A percentile compares a stretch with the other conserved stretches of the same genome.
phyloP scores from a whole-genome alignment of 2,888 invertebrate species.

The Meteorus cinctellus region DNA sequence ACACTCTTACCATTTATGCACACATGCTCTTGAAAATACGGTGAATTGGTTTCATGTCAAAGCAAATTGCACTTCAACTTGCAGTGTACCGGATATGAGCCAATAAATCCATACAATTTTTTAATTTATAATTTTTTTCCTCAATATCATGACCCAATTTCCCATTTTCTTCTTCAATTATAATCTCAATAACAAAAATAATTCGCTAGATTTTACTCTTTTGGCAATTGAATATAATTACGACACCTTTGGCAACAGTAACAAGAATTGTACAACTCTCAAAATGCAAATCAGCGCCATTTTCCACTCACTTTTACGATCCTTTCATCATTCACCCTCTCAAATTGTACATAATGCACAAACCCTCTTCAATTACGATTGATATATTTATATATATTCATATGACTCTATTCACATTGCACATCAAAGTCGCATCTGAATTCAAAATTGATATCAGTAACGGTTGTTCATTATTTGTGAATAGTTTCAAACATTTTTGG shows the following conservation, averaged over 20 bases:
- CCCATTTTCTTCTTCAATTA: not conserved
- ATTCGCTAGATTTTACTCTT: not conserved
- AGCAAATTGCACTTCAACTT: constrained; percentile 13
- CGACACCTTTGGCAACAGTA: not conserved
- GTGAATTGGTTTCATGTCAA: constrained; percentile 17
- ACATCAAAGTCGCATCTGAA: constrained; percentile 7
- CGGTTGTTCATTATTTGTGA: not conserved
- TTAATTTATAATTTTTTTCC: not conserved
- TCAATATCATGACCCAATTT: constrained; percentile 1
- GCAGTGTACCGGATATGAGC: not conserved
- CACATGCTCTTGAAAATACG: not conserved
- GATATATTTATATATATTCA: not conserved
- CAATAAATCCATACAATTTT: not conserved
- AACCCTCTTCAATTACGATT: not conserved
- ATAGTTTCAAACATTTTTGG: not conserved
- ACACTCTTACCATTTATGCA: constrained; percentile 4
- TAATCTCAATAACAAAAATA: not conserved
- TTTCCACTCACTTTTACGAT: constrained; percentile 57
- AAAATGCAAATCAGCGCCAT: constrained; percentile 62
- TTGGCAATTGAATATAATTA: not conserved
- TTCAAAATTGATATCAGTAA: not conserved
- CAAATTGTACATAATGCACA: not conserved
- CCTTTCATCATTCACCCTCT: constrained; percentile 50
- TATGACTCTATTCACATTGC: not conserved
- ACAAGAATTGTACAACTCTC: constrained; percentile 43